A percentile compares a stretch with the other conserved stretches of the same genome.
phyloP scores from a whole-genome alignment of 2,113 vertebrate species.

The Holacanthus passer region DNA sequence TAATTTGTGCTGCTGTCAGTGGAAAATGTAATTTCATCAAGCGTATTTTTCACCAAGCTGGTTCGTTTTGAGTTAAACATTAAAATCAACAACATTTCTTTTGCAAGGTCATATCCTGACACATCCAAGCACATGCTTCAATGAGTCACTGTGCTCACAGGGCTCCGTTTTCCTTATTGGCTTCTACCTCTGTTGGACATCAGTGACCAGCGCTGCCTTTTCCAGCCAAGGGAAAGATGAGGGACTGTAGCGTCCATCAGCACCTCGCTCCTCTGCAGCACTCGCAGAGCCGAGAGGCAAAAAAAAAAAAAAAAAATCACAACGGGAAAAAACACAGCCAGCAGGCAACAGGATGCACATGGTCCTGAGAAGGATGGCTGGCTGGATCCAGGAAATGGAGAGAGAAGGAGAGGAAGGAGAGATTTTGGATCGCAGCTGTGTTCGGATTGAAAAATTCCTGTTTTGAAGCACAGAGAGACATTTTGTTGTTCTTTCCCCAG shows the following conservation, averaged over 20 bases:
- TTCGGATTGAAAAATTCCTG: constrained; percentile 60
- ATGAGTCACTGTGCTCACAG: not conserved
- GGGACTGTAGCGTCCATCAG: not conserved
- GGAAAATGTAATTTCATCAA: not conserved
- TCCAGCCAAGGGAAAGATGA: not conserved
- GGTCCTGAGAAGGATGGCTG: constrained; percentile 75
- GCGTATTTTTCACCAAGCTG: not conserved
- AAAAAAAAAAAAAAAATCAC: not conserved
- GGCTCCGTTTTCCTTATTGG: not conserved
- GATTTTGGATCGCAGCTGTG: constrained; percentile 73
- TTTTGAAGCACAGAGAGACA: constrained; percentile 64
- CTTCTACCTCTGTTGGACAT: not conserved
- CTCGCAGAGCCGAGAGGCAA: constrained; percentile 11
- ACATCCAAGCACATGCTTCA: not conserved
- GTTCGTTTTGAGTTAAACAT: not conserved
- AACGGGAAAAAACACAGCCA: constrained; percentile 68
- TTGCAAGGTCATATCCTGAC: not conserved
- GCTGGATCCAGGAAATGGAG: constrained; percentile 79
- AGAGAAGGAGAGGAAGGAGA: constrained; percentile 76
- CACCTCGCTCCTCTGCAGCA: constrained; percentile 21
- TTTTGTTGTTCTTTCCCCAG: constrained; percentile 65
- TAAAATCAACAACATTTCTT: not conserved
- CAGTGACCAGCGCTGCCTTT: constrained; percentile 10
- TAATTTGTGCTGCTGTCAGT: not conserved
- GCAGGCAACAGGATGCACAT: constrained; percentile 84